Base-by-base conservation (phyloP, 2,888 invertebrate species). In the Serrognathus titanus region DNA sequence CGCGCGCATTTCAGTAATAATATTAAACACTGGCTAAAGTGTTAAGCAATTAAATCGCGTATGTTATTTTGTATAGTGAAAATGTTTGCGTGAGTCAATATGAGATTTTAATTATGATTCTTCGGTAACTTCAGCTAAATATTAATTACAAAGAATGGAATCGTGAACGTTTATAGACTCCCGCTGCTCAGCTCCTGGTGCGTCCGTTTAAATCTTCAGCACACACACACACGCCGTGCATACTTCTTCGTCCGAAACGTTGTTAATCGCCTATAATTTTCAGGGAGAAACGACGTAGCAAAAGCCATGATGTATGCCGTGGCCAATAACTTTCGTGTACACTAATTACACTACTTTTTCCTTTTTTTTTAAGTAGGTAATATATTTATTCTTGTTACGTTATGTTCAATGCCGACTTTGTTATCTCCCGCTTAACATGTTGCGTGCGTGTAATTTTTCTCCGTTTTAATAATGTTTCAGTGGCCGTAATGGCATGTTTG, bases 61-160 rank as follows among this genome's bases (percentile, higher is more conserved):
- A 43, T 43, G 13, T 43, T 16, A 43, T 43, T 20, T 43, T 43
- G 20, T 16, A 43, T 8, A 20, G 43, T 51, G 52, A 41, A 49
- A 37, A 51, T 53, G 58, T 54, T 58, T 62, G 62, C 62, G 59
- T 62, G 62, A 59, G 58, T 59, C 64, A 64, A 64, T 64, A 64
- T 64, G 59, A 64, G 64, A 64, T 64, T 64, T 64, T 64, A 64
- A 64, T 64, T 64, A 64, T 60, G 64, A 64, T 64, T 57, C 59
- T 51, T 59, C 53, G 59, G 59, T 56, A 59, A 61, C 58, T 58
- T 55, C 64, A 62, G 57, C 60, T 63, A 63, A 63, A 63, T 63
- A 63, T 63, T 63, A 63, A 63, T 63, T 63, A 62, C 64, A 61
- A 62, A 61, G 62, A 62, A 64, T 62, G 58, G 59, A 61, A 58